A percentile compares a stretch with the other conserved stretches of the same genome.
These are phyloP conservation scores for Rhabditoides inermis DNA, from an alignment of 2,888 invertebrate genomes.

Conservation along the genomic window DNA sequence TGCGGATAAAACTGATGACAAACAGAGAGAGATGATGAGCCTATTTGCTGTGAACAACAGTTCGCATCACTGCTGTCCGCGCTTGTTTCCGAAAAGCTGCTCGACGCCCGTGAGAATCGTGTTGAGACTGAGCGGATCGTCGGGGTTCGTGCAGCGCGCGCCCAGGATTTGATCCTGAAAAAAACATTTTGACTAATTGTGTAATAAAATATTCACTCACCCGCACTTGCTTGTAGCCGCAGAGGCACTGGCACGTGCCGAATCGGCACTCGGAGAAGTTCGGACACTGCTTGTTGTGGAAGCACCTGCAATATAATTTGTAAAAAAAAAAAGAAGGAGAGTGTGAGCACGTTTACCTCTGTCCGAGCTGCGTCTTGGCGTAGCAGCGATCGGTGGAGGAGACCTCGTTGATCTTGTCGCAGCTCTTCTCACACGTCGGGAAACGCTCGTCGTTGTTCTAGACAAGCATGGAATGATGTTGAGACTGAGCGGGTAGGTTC, in stretches of 20 bases:
- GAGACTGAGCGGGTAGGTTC: background rate
- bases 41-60: too few relatives aligned
- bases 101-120: constrained; percentile 40
- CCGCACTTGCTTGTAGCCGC: constrained; percentile 39
- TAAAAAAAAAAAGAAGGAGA: too few relatives aligned
- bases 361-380: constrained; percentile 18
- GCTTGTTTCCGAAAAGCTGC: constrained; percentile 35
- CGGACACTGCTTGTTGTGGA: constrained; percentile 43
- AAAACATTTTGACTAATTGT: background rate
- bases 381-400: constrained; percentile 24
- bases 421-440: constrained; percentile 46
- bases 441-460: constrained; percentile 48
- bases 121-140: constrained; percentile 45
- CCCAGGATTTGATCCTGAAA: constrained; percentile 35
- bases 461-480: constrained; percentile 5
- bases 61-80: too few relatives aligned
- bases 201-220: background rate
- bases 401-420: constrained; percentile 24
- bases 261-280: constrained; percentile 45
- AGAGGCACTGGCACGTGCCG: constrained; percentile 48
- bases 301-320: too few relatives aligned
- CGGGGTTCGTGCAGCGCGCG: constrained; percentile 45
- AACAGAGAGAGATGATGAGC: too few relatives aligned
- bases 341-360: too few relatives aligned
- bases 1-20: too few relatives aligned